These are phyloP conservation scores for Notocelia uddmanniana DNA, from an alignment of 2,888 invertebrate species.

Conservation along the genomic window DNA sequence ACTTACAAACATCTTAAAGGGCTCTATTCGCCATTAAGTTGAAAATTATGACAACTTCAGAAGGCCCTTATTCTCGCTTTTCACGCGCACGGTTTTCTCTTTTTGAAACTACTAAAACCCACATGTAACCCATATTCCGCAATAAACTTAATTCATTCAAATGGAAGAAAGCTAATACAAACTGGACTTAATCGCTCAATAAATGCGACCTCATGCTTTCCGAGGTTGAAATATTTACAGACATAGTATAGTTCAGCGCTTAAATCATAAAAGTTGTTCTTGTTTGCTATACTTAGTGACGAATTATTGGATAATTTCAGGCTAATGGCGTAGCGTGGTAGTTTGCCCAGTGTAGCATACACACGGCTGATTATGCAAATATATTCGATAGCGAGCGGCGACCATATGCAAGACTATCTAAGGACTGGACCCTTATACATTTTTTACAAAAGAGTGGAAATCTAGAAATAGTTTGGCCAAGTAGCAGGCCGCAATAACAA, in stretches of 20 bases:
- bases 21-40: too few relatives aligned
- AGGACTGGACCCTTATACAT: conserved; percentile 4
- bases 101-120: too few relatives aligned
- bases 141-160: too few relatives aligned
- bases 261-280: neutral
- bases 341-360: conserved; percentile 48
- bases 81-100: too few relatives aligned
- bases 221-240: neutral
- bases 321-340: conserved; percentile 53
- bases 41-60: too few relatives aligned
- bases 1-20: too few relatives aligned
- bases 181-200: neutral
- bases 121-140: too few relatives aligned
- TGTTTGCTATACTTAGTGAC: conserved; percentile 33
- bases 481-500: neutral
- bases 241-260: neutral
- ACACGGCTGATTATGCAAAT: conserved; percentile 60
- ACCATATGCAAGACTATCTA: conserved; percentile 4
- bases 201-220: neutral
- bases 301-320: conserved; percentile 56
- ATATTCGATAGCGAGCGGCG: conserved; percentile 48
- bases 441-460: neutral
- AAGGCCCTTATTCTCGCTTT: too few relatives aligned
- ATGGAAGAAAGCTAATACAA: too few relatives aligned
- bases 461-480: neutral